These are phyloP conservation scores for Pachyrhynchus sulphureomaculatus DNA, from an alignment of 1,140 invertebrate genomes.

Conservation along the genomic window DNA sequence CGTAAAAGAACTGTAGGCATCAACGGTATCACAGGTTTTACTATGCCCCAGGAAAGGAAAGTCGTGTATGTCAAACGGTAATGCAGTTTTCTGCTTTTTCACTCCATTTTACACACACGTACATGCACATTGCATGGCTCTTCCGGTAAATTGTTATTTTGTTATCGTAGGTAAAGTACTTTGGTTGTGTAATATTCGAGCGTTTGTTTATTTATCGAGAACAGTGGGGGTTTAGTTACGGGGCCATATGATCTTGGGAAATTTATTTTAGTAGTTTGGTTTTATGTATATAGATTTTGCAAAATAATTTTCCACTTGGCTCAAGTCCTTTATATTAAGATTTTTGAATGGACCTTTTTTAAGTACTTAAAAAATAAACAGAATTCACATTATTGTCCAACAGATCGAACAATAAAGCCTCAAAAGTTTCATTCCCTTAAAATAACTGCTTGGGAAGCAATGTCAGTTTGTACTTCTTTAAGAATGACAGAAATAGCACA, in stretches of 20 bases:
- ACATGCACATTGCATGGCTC: background rate
- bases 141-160: conserved; percentile 1
- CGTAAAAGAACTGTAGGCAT: background rate
- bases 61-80: conserved; percentile 3
- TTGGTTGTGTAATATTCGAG: background rate
- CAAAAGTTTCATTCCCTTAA: no score
- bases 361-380: no score
- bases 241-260: background rate
- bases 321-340: no score
- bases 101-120: background rate
- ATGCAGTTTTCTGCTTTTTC: conserved; percentile 8
- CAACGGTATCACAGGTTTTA: background rate
- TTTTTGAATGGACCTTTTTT: no score
- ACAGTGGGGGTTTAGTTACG: background rate
- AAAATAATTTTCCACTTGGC: no score
- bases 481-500: no score
- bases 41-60: conserved; percentile 5
- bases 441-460: no score
- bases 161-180: conserved; percentile 1
- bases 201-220: background rate
- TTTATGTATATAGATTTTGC: no score
- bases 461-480: no score
- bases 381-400: no score
- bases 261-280: no score
- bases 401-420: no score